Base-by-base conservation (phyloP, 2,797 vertebrate genomes). In the Bradypodion pumilum region DNA sequence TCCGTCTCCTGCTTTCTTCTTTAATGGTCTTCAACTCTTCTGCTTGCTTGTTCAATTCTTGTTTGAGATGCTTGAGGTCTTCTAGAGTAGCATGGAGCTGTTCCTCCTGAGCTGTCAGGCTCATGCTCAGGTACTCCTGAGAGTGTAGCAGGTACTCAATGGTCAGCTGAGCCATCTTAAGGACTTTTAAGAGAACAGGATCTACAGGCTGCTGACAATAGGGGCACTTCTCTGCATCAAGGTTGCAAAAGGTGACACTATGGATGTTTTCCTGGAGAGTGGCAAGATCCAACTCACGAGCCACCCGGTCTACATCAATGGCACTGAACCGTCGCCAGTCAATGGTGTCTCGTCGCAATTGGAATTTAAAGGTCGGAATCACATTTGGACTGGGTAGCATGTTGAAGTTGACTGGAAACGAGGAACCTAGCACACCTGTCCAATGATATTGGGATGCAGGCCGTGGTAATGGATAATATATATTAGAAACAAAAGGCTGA, bases 81-180 rank as follows among this genome's bases (percentile, higher is more conserved):
- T 89, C 83, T 1, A 73, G 85, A 23, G 92, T 86, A 35, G 84
- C 80, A 89, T 94, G 93, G 65, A 97, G 92, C 62, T 62, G 69
- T 0, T 90, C 93, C 84, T 96, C 92, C 2, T 95, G 89, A 27
- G 74, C n/a, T 8, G 91, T 69, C 27, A 97, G 77, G 7, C 86
- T 94, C 86, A 91, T 25, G 0, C 92, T 94, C 90, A 97, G 88
- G 83, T 27, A 88, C 8, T 96, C 95, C 90, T 97, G 96, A 74
- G 95, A 96, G 80, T 96, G 95, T 74, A 97, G 92, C 81, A 97
- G 91, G 87, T 97, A 97, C 88, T 97, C 95, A 0, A 95, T 96
- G 91, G 81, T 96, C 85, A 97, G 90, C 92, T 97, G 96, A 0
- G 97, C 96, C 94, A 97, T 91, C 37, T 94, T 93, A 6, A 97